Conservation (phyloP, 2,797 vertebrate species). For the Aphelocoma californica region DNA sequence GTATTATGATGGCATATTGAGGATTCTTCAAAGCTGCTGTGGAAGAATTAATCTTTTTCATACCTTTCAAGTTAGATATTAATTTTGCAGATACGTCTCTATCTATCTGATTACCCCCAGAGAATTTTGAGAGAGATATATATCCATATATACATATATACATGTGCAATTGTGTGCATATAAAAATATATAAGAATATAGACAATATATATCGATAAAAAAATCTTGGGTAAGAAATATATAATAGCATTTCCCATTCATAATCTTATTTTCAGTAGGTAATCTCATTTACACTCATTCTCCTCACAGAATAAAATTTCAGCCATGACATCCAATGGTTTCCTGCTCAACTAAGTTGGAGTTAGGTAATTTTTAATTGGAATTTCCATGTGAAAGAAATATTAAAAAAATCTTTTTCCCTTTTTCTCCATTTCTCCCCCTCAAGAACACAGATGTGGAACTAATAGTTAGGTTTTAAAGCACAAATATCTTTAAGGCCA, state of each 20-base stretch:
- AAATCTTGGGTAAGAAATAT: neutral
- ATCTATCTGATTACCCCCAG: neutral
- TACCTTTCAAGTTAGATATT: neutral
- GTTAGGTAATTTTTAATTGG: neutral
- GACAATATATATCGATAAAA: neutral
- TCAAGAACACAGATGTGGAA: neutral
- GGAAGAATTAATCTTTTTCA: neutral
- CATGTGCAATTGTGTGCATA: neutral
- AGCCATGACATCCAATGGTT: neutral
- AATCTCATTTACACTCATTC: neutral
- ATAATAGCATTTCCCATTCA: neutral
- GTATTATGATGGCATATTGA: neutral
- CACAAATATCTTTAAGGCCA: neutral
- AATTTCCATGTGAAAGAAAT: neutral
- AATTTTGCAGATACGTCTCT: neutral
- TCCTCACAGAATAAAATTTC: neutral
- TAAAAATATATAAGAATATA: neutral
- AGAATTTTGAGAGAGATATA: neutral
- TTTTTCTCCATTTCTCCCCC: neutral
- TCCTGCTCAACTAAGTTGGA: neutral
- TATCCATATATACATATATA: rapidly evolving
- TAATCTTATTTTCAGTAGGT: neutral
- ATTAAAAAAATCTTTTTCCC: rapidly evolving
- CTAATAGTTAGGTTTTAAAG: neutral
- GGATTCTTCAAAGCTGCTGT: neutral